Conservation (phyloP, 2,113 vertebrate species). For the Thryonomys swinderianus region DNA sequence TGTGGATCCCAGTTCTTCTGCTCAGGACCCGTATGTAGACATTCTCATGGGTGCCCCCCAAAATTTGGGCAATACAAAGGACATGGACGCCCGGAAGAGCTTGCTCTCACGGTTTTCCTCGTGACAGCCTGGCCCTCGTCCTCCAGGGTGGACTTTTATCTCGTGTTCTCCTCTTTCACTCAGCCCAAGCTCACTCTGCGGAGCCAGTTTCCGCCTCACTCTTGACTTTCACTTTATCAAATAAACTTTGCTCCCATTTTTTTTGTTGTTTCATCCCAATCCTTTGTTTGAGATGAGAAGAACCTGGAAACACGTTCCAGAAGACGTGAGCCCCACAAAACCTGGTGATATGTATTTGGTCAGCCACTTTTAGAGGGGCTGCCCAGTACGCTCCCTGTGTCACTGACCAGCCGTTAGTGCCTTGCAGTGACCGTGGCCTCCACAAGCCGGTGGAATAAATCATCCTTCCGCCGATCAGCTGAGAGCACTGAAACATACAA, state of each 20-base stretch:
- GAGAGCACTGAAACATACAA: neutral
- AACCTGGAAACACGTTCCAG: neutral
- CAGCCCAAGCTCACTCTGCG: neutral
- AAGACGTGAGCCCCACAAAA: neutral
- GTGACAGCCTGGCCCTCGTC: neutral
- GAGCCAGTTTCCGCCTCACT: neutral
- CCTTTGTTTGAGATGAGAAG: neutral
- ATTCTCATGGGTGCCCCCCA: neutral
- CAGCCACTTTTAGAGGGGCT: neutral
- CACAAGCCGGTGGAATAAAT: neutral
- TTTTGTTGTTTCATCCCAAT: neutral
- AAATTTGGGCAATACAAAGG: neutral
- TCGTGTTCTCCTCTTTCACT: neutral
- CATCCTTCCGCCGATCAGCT: neutral
- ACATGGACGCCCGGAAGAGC: neutral
- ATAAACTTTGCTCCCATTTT: neutral
- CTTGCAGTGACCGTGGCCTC: neutral
- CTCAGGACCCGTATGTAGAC: neutral
- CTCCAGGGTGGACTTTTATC: neutral
- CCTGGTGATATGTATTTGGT: neutral
- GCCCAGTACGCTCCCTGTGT: neutral
- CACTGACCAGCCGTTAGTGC: neutral
- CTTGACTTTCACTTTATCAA: neutral
- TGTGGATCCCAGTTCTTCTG: neutral
- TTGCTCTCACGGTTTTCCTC: neutral